Conservation (phyloP, 2,888 invertebrate genomes). For the Melikaiella ostensackeni region DNA sequence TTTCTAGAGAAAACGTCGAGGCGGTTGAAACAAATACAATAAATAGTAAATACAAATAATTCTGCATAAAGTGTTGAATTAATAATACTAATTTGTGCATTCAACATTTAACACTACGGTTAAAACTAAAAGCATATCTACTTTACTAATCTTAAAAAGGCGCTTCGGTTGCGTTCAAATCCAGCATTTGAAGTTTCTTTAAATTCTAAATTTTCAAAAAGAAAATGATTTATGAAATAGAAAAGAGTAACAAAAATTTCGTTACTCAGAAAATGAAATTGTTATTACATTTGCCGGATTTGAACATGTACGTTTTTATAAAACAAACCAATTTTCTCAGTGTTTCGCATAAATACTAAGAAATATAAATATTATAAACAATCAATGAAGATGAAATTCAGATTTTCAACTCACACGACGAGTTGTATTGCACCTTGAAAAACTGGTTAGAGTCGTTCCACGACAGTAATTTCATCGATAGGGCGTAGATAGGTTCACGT, state of each 20-base stretch:
- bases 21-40: neutral
- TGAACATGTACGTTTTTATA: constrained; percentile 20
- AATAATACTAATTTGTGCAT: constrained; percentile 31
- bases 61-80: neutral
- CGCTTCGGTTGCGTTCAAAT: constrained; percentile 16
- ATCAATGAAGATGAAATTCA: constrained; percentile 28
- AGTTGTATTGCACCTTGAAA: constrained; percentile 21
- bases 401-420: constrained; percentile 7
- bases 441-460: constrained; percentile 40
- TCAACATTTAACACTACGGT: neutral
- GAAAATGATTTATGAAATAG: neutral
- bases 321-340: neutral
- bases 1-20: constrained; percentile 22
- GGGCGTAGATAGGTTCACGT: constrained; percentile 91
- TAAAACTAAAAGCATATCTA: constrained; percentile 17
- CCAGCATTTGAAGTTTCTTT: neutral
- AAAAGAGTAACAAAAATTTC: neutral
- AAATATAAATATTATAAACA: constrained; percentile 3
- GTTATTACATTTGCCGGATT: neutral
- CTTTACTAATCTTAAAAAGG: constrained; percentile 22
- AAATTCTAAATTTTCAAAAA: neutral
- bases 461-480: constrained; percentile 79
- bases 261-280: neutral
- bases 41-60: neutral
- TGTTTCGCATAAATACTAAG: neutral